Conservation (phyloP, 2,797 vertebrate species). For the Oreochromis grahami region DNA sequence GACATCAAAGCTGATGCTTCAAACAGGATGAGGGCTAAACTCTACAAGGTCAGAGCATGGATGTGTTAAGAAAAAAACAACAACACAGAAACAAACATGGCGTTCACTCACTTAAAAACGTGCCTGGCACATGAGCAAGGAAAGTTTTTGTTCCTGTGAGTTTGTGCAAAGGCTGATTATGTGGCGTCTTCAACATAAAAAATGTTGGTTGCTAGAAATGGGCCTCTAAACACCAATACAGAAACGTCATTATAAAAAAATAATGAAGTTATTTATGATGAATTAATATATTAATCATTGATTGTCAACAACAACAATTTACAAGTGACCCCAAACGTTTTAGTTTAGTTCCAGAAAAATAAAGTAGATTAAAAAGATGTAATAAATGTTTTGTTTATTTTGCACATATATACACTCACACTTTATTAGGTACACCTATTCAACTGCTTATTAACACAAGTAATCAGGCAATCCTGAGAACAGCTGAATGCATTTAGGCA, state of each 20-base stretch:
- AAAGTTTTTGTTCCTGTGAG: not conserved
- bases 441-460: not conserved
- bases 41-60: conserved; percentile 86
- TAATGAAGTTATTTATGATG: not conserved
- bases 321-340: not conserved
- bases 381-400: not conserved
- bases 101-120: not conserved
- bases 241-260: not conserved
- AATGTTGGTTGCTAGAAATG: not conserved
- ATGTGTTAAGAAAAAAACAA: not conserved
- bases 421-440: not conserved
- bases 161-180: not conserved
- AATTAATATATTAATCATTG: not conserved
- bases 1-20: conserved; percentile 82
- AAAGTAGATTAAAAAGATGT: not conserved
- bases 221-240: not conserved
- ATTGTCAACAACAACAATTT: not conserved
- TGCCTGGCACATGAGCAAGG: not conserved
- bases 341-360: not conserved
- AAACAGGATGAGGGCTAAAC: conserved; percentile 91
- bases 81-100: not conserved
- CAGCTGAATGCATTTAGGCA: not conserved
- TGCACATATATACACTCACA: not conserved
- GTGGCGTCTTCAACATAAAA: not conserved
- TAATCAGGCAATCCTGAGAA: not conserved